Evolutionary conservation across 2,888 invertebrate genomes (phyloP), one percentile per base, ranked within the genome.

Genomic region (Sceliomorpha sp.): DNA sequence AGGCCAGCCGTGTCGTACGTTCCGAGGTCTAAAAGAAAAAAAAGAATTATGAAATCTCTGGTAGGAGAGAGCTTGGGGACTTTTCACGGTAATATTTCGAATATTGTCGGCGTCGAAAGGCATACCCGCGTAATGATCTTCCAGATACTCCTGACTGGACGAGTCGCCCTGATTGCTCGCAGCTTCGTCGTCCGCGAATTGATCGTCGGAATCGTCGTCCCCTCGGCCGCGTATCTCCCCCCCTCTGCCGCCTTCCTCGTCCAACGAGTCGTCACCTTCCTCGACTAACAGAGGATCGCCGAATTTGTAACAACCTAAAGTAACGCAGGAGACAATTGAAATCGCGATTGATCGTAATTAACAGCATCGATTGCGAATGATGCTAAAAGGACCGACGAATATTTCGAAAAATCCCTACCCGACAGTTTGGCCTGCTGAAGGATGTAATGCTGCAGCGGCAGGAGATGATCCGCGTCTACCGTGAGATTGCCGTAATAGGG

Each of bases 371-470:
- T n/a, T n/a, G n/a, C n/a, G n/a, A n/a, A n/a, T n/a, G n/a, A n/a
- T n/a, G n/a, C n/a, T n/a, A n/a, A n/a, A n/a, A n/a, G n/a, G n/a
- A n/a, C n/a, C n/a, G n/a, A n/a, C n/a, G n/a, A n/a, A n/a, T n/a
- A n/a, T n/a, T n/a, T n/a, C n/a, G n/a, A n/a, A n/a, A n/a, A n/a
- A n/a, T n/a, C n/a, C n/a, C n/a, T 75, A 92, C 93, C 93, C 64
- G 93, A 93, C 37, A 93, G 88, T 80, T 94, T 94, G 0, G 94
- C 94, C 89, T 96, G 96, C 82, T 96, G 96, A 80, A 96, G 91
- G 76, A 96, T 94, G 83, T 96, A 96, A 88, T 96, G 95, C 87
- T 96, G 96, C 70, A 96, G 89, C 6, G 96, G 96, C 80, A 96
- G 88, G 70, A 96, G 89, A 84, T 96, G 95, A 76, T 92, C 91